Base-by-base conservation (phyloP, 2,113 vertebrate genomes). In the Labeo rohita region DNA sequence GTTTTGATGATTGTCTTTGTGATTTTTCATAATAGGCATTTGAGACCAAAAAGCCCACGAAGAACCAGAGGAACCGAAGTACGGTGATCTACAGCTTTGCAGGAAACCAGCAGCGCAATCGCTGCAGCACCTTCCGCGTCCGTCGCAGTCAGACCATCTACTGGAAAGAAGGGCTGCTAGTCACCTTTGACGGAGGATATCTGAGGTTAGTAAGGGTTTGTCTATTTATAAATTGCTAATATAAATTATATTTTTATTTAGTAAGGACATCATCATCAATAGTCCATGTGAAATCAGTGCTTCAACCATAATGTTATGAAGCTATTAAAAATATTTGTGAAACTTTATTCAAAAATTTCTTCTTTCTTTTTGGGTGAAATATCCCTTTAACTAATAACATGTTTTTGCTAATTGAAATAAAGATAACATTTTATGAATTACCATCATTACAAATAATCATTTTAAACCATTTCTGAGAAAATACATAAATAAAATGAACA, bases 91-190 rank as follows among this genome's bases (percentile, higher is more conserved):
- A 99, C 93, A 98, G 95, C 91, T 99, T 99, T 52, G 94, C 97
- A 0, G 96, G 96, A 79, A 95, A 87, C 75, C 96, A 97, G 92
- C 93, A 91, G 89, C 94, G 96, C 90, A 98, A 95, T 86, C 96
- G 98, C 63, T 98, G 98, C 90, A 99, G 98, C 93, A 99, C 98
- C 0, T 99, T 99, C 93, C 94, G 98, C 66, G 98, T 99, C 68
- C 96, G 94, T 8, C 94, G 95, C 80, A 95, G 90, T 82, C 94
- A 96, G 86, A 96, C 95, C 59, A 92, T 96, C 89, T 96, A 96
- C 92, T 96, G 95, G 95, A 96, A 93, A 84, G 95, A 96, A 84
- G 95, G 95, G 45, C 92, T 96, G 74, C 92, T 95, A 54, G 96
- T 98, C 91, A 98, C 97, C 15, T 99, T 98, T 78, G 96, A 97